Conservation (phyloP, 2,113 vertebrate species). For the Tangachromis dhanisi region DNA sequence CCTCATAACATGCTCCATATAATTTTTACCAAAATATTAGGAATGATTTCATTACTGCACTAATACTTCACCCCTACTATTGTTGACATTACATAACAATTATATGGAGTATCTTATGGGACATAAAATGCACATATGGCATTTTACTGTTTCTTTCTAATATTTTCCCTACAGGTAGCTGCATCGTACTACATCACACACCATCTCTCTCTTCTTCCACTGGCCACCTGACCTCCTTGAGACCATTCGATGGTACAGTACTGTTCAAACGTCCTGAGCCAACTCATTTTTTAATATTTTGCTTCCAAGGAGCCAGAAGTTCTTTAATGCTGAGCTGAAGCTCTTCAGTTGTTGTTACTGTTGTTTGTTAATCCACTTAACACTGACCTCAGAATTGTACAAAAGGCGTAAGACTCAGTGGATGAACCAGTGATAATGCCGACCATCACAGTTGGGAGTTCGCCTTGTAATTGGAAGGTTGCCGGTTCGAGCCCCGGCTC, state of each 20-base stretch:
- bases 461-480: accelerated
- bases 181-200: neutral
- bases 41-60: neutral
- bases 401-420: neutral
- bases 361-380: neutral
- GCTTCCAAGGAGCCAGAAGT: neutral
- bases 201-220: neutral
- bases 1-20: neutral
- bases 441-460: neutral
- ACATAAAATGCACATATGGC: neutral
- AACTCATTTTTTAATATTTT: neutral
- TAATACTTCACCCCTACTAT: neutral
- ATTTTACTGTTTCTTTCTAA: neutral
- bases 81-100: neutral
- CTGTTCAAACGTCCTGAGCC: neutral
- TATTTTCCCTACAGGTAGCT: neutral
- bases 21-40: neutral
- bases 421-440: neutral
- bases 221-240: neutral
- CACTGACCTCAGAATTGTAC: neutral
- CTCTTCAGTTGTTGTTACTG: neutral
- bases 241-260: accelerated
- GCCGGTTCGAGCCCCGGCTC: accelerated
- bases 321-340: neutral
- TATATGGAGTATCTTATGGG: neutral